A percentile compares a stretch with the other conserved stretches of the same genome.
Evolutionary conservation across 2,113 vertebrate species (phyloP).

Genomic region (Siniperca knerii): DNA sequence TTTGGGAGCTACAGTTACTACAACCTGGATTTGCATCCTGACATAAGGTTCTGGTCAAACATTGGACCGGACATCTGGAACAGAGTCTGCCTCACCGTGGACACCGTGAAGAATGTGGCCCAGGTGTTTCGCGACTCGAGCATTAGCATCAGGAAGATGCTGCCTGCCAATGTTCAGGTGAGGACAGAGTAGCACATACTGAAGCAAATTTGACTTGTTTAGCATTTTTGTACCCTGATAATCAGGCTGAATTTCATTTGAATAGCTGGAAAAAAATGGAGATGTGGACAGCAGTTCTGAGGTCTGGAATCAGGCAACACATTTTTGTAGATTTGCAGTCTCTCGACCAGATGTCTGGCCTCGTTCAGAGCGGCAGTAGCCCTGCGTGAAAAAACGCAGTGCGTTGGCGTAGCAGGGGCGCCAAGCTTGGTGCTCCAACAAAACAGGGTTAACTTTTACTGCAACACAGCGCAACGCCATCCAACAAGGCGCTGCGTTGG

Average conservation of each 20-base stretch:
- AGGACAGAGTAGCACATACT: neutral
- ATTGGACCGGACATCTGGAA: constrained; percentile 38
- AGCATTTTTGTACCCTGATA: neutral
- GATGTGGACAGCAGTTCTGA: no score
- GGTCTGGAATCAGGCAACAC: no score
- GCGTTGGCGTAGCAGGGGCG: no score
- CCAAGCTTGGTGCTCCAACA: no score
- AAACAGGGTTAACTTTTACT: no score
- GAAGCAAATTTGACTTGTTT: neutral
- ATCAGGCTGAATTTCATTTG: neutral
- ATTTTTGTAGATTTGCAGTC: no score
- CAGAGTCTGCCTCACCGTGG: constrained; percentile 67
- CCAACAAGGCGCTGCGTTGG: no score
- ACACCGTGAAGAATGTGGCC: constrained; percentile 31
- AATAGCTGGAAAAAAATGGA: neutral
- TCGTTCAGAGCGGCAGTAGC: no score
- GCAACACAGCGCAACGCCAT: no score
- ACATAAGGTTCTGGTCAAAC: constrained; percentile 1
- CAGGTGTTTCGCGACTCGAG: constrained; percentile 57
- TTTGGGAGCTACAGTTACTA: rapidly evolving
- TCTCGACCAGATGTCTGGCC: no score
- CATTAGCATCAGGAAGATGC: constrained; percentile 68
- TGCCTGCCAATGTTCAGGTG: neutral
- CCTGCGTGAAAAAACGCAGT: no score
- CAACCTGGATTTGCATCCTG: rapidly evolving